phyloP scores from a whole-genome alignment of 2,888 invertebrate genomes.

The Bombylius discolor region DNA sequence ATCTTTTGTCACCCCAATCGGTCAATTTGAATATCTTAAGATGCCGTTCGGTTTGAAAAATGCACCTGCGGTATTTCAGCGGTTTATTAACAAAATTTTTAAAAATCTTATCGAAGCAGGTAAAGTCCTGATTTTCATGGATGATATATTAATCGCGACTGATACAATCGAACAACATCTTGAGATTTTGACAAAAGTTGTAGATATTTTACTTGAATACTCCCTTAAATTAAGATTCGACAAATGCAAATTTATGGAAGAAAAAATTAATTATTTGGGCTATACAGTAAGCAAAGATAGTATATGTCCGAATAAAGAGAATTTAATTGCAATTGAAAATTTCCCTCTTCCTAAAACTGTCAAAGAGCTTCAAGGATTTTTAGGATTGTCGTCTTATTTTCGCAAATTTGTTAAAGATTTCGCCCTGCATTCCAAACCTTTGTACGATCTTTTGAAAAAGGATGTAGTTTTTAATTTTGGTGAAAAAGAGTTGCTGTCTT shows the following conservation, averaged over 20 bases:
- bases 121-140: slow-evolving; percentile 15
- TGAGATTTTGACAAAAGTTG: slow-evolving; percentile 6
- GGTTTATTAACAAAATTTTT: slow-evolving; percentile 15
- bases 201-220: slow-evolving; percentile 10
- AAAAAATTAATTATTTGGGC: slow-evolving; percentile 15
- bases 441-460: slow-evolving; percentile 4
- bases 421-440: not conserved
- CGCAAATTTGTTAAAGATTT: not conserved
- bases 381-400: slow-evolving; percentile 19
- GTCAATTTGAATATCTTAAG: slow-evolving; percentile 11
- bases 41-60: slow-evolving; percentile 12
- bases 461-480: too few relatives aligned
- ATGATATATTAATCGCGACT: slow-evolving; percentile 15
- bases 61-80: slow-evolving; percentile 10
- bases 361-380: slow-evolving; percentile 16
- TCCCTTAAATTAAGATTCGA: not conserved
- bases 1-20: slow-evolving; percentile 14
- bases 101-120: slow-evolving; percentile 5
- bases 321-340: slow-evolving; percentile 16
- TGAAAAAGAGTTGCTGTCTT: not conserved
- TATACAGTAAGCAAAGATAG: slow-evolving; percentile 13
- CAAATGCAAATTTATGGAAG: slow-evolving; percentile 14
- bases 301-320: slow-evolving; percentile 13
- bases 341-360: slow-evolving; percentile 13
- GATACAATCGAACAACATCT: slow-evolving; percentile 12